These are phyloP conservation scores for Aphidius colemani DNA, from an alignment of 2,888 invertebrate species.

Conservation along the genomic window DNA sequence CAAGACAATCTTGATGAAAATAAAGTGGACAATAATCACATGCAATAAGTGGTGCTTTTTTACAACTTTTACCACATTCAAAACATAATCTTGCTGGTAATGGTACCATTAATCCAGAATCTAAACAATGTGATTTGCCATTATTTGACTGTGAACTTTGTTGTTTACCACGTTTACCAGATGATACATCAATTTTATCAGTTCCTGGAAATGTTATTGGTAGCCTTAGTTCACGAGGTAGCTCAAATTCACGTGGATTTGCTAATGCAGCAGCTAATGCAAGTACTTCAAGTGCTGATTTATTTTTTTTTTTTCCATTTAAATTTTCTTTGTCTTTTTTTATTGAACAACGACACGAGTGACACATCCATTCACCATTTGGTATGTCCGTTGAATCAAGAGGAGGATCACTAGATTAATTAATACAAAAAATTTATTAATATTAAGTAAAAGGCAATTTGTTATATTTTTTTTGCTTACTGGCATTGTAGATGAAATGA, in stretches of 20 bases:
- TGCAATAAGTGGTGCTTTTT: slow-evolving; percentile 80
- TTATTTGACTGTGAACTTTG: slow-evolving; percentile 43
- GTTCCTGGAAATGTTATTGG: slow-evolving; percentile 81
- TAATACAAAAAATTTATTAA: slow-evolving; percentile 27
- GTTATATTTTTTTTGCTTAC: slow-evolving; percentile 64
- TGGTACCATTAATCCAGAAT: slow-evolving; percentile 65
- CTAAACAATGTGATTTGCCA: slow-evolving; percentile 55
- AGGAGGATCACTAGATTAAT: slow-evolving; percentile 80
- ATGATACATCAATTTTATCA: slow-evolving; percentile 69
- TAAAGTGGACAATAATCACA: slow-evolving; percentile 92
- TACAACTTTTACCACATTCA: slow-evolving; percentile 83
- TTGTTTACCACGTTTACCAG: slow-evolving; percentile 51
- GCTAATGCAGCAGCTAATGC: slow-evolving; percentile 81
- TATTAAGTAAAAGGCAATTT: not conserved
- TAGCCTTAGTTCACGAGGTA: slow-evolving; percentile 80
- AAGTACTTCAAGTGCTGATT: slow-evolving; percentile 73
- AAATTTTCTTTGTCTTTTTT: slow-evolving; percentile 43
- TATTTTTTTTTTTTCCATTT: slow-evolving; percentile 45
- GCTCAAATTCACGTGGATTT: slow-evolving; percentile 89
- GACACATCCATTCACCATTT: slow-evolving; percentile 89
- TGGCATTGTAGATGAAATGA: slow-evolving; percentile 96
- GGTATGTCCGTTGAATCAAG: slow-evolving; percentile 88
- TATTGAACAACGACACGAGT: slow-evolving; percentile 71
- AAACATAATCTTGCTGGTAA: slow-evolving; percentile 84
- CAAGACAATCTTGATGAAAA: slow-evolving; percentile 92